Evolutionary conservation across 2,888 invertebrate species (phyloP).

Genomic region (Exocentrus adspersus): DNA sequence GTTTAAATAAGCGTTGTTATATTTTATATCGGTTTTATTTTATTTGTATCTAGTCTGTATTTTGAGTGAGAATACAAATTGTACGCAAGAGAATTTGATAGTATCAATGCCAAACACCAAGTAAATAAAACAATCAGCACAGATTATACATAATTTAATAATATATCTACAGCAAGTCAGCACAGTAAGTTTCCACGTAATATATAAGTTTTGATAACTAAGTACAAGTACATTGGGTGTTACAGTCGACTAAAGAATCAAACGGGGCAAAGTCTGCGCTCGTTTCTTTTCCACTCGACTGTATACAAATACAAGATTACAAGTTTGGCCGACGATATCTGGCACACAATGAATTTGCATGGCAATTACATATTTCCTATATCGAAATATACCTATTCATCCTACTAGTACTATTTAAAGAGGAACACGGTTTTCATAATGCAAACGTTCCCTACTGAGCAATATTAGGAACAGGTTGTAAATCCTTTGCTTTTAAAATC

Average conservation of each 20-base stretch:
- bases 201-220: conserved; percentile 40
- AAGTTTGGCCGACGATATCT: conserved; percentile 55
- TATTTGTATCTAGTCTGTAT: no score
- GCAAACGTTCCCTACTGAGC: conserved; percentile 13
- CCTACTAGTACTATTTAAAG: conserved; percentile 33
- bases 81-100: no score
- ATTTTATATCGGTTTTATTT: no score
- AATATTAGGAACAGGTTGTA: background rate
- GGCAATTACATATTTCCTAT: conserved; percentile 61
- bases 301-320: conserved; percentile 41
- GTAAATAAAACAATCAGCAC: background rate
- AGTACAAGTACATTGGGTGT: conserved; percentile 49
- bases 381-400: conserved; percentile 54
- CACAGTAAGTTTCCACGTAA: conserved; percentile 39
- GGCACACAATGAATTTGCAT: conserved; percentile 59
- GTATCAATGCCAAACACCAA: no score
- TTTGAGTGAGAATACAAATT: no score
- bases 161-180: conserved; percentile 51
- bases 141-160: conserved; percentile 29
- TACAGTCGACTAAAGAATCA: no score
- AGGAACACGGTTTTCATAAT: conserved; percentile 13
- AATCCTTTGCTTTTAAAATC: conserved; percentile 6
- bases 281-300: no score
- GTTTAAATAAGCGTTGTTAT: no score
- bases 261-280: no score